Conservation (phyloP, 2,797 vertebrate species). For the Poeciliopsis turneri region DNA sequence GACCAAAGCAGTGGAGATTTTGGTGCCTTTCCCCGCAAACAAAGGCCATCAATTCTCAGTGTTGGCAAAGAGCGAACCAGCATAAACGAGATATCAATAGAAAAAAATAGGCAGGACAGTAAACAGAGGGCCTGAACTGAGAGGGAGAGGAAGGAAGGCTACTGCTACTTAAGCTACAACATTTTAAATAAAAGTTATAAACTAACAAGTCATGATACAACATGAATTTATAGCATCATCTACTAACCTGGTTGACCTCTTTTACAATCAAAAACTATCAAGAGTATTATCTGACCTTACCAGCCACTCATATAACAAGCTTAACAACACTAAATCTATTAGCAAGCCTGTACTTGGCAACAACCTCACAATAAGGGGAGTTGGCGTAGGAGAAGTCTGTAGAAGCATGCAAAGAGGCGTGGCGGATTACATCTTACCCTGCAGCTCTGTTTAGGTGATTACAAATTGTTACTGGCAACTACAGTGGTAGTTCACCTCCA, state of each 20-base stretch:
- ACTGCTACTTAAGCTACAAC: conserved; percentile 13
- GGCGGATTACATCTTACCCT: conserved; percentile 50
- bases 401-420: conserved; percentile 56
- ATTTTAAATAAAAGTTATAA: conserved; percentile 1
- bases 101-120: conserved; percentile 24
- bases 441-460: conserved; percentile 42
- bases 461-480: conserved; percentile 12
- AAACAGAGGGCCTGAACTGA: conserved; percentile 33
- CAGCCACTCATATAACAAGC: conserved; percentile 66
- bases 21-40: conserved; percentile 73
- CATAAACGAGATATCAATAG: conserved; percentile 68
- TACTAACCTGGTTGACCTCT: conserved; percentile 12
- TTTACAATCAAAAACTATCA: conserved; percentile 23
- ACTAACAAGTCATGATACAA: neutral
- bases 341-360: conserved; percentile 67
- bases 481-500: neutral
- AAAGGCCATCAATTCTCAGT: conserved; percentile 79
- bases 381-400: neutral
- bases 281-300: conserved; percentile 44
- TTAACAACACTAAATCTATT: conserved; percentile 75
- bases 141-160: conserved; percentile 20
- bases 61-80: conserved; percentile 56
- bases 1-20: conserved; percentile 71
- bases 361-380: conserved; percentile 40
- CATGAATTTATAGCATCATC: neutral